Percentiles rank a stretch among this genome's conserved stretches.
Evolutionary conservation across 2,888 invertebrate genomes (phyloP).

Genomic region (Thelaira solivaga): DNA sequence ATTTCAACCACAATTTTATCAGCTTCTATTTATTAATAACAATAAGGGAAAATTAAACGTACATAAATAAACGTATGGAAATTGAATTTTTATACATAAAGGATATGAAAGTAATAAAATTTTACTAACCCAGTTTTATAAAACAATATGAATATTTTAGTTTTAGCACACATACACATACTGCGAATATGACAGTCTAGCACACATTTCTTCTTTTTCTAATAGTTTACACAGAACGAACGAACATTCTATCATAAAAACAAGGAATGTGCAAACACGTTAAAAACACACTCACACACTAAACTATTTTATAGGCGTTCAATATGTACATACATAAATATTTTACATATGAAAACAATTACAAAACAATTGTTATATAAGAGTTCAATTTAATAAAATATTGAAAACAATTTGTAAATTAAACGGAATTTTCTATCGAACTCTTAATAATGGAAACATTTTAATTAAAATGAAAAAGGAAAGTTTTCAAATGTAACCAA

Average conservation of each 20-base stretch:
- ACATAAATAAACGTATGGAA: too few species aligned
- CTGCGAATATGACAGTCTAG: background rate
- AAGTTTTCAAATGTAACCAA: background rate
- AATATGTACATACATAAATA: background rate
- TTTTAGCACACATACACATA: background rate
- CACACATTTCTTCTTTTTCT: background rate
- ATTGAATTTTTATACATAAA: background rate
- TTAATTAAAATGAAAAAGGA: background rate
- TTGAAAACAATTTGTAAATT: background rate
- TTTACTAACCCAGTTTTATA: background rate
- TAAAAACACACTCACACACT: background rate
- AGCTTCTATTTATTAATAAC: too few species aligned
- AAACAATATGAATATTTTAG: slow-evolving; percentile 15
- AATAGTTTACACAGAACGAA: too few species aligned
- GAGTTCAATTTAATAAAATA: background rate
- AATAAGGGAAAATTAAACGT: too few species aligned
- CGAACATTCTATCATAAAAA: background rate
- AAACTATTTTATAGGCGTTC: background rate
- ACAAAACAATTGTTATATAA: background rate
- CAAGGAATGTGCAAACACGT: background rate
- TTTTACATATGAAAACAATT: background rate
- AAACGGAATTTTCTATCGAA: background rate
- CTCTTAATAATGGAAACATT: background rate
- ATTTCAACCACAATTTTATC: too few species aligned
- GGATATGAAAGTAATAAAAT: background rate